A percentile compares a stretch with the other conserved stretches of the same genome.
Conservation (phyloP, 1,140 invertebrate genomes). For the Zaprionus kolodkinae region DNA sequence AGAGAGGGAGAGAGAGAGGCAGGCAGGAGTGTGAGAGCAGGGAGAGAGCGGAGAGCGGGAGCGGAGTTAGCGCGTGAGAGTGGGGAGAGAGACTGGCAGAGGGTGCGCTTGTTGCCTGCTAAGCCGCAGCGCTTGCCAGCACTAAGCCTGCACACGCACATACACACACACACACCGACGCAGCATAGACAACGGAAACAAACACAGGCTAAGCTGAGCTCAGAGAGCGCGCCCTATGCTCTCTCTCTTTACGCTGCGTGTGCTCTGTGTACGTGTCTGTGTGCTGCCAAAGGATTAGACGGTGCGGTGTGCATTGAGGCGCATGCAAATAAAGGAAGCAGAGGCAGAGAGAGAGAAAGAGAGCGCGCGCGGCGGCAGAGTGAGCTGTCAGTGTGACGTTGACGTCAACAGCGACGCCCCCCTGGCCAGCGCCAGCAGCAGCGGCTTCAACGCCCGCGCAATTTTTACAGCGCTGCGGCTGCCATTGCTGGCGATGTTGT, state of each 20-base stretch:
- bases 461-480: constrained; percentile 38
- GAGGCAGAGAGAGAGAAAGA: neutral
- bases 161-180: constrained; percentile 17
- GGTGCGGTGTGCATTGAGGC: constrained; percentile 36
- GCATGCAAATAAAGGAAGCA: constrained; percentile 40
- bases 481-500: constrained; percentile 20
- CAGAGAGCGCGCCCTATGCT: neutral
- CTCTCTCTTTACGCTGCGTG: neutral
- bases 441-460: constrained; percentile 58
- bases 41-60: constrained; percentile 14
- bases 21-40: neutral
- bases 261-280: constrained; percentile 1
- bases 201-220: constrained; percentile 7
- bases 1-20: neutral
- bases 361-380: neutral
- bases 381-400: constrained; percentile 6
- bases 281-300: constrained; percentile 42
- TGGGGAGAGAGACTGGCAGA: constrained; percentile 5
- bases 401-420: constrained; percentile 17
- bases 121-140: constrained; percentile 30
- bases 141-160: constrained; percentile 36
- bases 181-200: constrained; percentile 5
- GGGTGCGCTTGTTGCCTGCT: constrained; percentile 13
- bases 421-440: neutral
- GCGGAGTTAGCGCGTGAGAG: neutral